Percentiles rank a stretch among this genome's conserved stretches.
phyloP scores from a whole-genome alignment of 1,140 invertebrate genomes.

The Formica exsecta region DNA sequence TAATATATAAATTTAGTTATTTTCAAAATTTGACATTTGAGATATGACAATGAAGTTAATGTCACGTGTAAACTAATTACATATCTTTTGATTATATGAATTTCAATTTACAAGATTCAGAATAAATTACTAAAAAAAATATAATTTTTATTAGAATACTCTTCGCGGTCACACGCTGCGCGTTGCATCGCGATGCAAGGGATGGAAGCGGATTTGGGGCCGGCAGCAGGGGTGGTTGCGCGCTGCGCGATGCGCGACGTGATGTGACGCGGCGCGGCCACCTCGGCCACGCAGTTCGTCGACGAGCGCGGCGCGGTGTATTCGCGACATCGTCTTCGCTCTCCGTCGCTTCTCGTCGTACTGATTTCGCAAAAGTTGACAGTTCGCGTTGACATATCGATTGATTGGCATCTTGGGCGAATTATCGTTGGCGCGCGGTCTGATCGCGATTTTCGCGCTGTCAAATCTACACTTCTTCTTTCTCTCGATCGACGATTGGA shows the following conservation, averaged over 20 bases:
- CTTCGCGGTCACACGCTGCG: not conserved
- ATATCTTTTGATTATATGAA: too few species aligned
- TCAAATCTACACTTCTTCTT: not conserved
- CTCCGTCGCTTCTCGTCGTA: not conserved
- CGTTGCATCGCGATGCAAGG: not conserved
- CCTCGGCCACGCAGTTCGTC: conserved; percentile 74
- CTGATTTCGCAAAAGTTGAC: not conserved
- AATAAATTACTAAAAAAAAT: not conserved
- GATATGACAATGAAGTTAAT: too few species aligned
- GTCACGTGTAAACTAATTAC: too few species aligned
- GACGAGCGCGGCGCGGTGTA: conserved; percentile 72
- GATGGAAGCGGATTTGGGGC: not conserved
- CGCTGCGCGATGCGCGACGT: conserved; percentile 25
- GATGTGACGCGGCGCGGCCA: not conserved
- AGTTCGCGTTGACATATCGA: conserved; percentile 43
- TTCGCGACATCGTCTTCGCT: conserved; percentile 17
- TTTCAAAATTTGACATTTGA: too few species aligned
- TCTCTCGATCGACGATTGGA: not conserved
- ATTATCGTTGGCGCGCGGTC: conserved; percentile 27
- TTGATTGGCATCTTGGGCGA: not conserved
- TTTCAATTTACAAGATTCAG: not conserved
- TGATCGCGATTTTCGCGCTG: not conserved
- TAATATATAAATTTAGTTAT: too few species aligned
- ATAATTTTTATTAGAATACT: not conserved
- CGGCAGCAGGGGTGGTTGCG: conserved; percentile 27